These are phyloP conservation scores for Pseudorectes ferrugineus DNA, from an alignment of 2,113 vertebrate species.

Conservation along the genomic window DNA sequence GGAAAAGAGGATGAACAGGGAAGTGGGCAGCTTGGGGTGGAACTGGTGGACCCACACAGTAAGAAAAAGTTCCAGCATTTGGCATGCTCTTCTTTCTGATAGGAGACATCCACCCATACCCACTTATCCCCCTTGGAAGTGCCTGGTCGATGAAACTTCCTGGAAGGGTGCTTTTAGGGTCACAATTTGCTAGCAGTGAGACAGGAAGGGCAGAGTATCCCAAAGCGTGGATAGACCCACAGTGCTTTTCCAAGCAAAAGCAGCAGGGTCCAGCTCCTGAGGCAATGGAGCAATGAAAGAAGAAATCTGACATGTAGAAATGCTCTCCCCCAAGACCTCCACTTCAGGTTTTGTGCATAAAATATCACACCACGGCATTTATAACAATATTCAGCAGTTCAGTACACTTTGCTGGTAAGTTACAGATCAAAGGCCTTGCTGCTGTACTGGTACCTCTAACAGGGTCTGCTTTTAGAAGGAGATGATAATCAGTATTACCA, in stretches of 20 bases:
- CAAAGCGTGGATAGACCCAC: fast-evolving
- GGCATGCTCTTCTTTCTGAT: neutral
- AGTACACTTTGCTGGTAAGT: neutral
- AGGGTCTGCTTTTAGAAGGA: neutral
- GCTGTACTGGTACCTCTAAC: neutral
- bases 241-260: neutral
- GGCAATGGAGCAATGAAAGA: neutral
- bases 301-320: neutral
- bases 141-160: neutral
- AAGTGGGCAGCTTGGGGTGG: neutral
- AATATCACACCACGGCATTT: neutral
- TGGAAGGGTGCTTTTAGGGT: neutral
- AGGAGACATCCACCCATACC: neutral
- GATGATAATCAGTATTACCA: neutral
- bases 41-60: neutral
- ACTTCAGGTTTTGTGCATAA: neutral
- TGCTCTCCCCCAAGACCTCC: neutral
- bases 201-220: neutral
- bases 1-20: neutral
- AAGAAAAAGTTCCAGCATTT: neutral
- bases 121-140: neutral
- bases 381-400: neutral
- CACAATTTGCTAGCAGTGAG: neutral
- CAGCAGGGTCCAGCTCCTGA: neutral
- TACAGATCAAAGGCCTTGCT: neutral